A percentile compares a stretch with the other conserved stretches of the same genome.
These are phyloP conservation scores for Nebria ingens DNA, from an alignment of 1,140 invertebrate species.

Conservation along the genomic window DNA sequence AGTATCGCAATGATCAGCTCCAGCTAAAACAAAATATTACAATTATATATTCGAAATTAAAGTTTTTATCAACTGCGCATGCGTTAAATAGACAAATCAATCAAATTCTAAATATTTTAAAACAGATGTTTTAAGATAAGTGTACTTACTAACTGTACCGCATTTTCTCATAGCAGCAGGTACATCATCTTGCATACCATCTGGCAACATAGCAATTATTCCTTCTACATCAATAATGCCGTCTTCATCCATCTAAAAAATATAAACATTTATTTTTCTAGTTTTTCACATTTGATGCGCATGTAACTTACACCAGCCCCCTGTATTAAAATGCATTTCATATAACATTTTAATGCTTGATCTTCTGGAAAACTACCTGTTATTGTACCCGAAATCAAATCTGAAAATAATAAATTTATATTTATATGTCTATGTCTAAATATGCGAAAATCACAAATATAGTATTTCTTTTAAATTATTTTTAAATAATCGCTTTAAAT, in stretches of 20 bases:
- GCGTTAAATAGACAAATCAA: too few relatives aligned
- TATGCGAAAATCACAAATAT: too few relatives aligned
- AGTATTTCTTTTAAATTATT: too few relatives aligned
- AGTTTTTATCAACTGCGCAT: too few relatives aligned
- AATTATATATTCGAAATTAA: too few relatives aligned
- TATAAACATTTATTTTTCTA: neutral
- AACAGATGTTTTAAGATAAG: neutral
- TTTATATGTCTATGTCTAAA: too few relatives aligned
- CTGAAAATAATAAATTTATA: conserved; percentile 19
- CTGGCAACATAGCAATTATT: conserved; percentile 18
- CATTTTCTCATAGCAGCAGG: conserved; percentile 18
- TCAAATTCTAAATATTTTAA: neutral
- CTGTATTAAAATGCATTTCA: conserved; percentile 33
- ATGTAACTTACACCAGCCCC: conserved; percentile 26
- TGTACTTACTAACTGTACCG: conserved; percentile 17
- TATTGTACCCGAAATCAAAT: conserved; percentile 15
- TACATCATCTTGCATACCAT: conserved; percentile 11
- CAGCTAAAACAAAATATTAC: conserved; percentile 13
- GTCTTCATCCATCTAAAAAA: neutral
- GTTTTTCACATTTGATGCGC: neutral
- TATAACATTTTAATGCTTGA: conserved; percentile 31
- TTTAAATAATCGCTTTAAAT: too few relatives aligned
- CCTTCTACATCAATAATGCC: conserved; percentile 10
- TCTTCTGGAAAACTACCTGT: conserved; percentile 21
- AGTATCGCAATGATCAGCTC: conserved; percentile 11